These are phyloP conservation scores for Trachymyrmex septentrionalis DNA, from an alignment of 1,140 invertebrate genomes.

Conservation along the genomic window DNA sequence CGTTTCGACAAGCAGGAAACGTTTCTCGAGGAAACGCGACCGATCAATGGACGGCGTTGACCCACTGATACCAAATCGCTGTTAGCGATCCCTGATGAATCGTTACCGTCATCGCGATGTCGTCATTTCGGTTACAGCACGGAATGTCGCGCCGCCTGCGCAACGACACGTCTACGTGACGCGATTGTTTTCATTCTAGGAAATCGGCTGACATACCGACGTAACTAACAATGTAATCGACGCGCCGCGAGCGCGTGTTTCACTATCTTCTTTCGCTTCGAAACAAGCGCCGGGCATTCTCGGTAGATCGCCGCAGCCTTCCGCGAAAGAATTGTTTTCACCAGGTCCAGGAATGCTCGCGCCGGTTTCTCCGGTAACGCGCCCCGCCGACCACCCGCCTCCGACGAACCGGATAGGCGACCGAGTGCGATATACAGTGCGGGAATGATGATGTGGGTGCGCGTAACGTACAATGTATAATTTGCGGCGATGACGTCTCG, in stretches of 20 bases:
- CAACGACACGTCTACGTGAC: slow-evolving; percentile 37
- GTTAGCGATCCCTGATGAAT: background rate
- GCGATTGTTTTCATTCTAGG: slow-evolving; percentile 55
- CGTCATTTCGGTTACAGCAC: slow-evolving; percentile 29
- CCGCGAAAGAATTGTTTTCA: slow-evolving; percentile 49
- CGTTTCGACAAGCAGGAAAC: background rate
- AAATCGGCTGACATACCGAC: slow-evolving; percentile 20
- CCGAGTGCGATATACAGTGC: background rate
- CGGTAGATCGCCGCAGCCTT: slow-evolving; percentile 35
- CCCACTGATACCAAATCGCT: slow-evolving; percentile 33
- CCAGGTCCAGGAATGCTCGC: slow-evolving; percentile 38
- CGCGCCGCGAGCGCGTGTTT: background rate
- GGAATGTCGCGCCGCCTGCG: slow-evolving; percentile 5
- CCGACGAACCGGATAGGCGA: background rate
- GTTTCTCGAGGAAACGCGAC: background rate
- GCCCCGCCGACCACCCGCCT: background rate
- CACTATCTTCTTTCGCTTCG: slow-evolving; percentile 38
- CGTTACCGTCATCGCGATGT: slow-evolving; percentile 10
- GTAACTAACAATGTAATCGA: slow-evolving; percentile 25
- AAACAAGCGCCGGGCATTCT: slow-evolving; percentile 37
- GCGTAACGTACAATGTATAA: background rate
- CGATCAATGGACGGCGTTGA: slow-evolving; percentile 5
- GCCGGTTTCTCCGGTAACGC: slow-evolving; percentile 2
- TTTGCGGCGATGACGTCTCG: slow-evolving; percentile 2
- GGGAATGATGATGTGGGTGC: slow-evolving; percentile 13